Conservation (phyloP, 2,888 invertebrate species). For the Chorisops tibialis region DNA sequence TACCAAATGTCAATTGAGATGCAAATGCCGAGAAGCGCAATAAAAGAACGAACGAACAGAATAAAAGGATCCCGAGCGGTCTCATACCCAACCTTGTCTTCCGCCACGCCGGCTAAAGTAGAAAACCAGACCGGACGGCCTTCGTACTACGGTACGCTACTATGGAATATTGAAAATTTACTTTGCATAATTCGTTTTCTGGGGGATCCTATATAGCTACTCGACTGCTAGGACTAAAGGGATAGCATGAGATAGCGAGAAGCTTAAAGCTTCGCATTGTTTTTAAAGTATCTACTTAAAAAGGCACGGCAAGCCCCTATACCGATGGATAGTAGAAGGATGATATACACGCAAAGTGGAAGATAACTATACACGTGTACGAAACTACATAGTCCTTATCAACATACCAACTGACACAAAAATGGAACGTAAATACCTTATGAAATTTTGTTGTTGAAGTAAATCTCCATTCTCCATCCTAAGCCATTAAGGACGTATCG, state of each 20-base stretch:
- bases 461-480: too few relatives aligned
- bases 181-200: constrained; percentile 25
- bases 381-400: too few relatives aligned
- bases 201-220: not conserved
- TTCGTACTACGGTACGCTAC: not conserved
- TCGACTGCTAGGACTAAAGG: not conserved
- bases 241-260: too few relatives aligned
- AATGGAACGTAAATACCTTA: too few relatives aligned
- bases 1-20: not conserved
- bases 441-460: too few relatives aligned
- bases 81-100: too few relatives aligned
- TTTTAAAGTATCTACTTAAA: constrained; percentile 25
- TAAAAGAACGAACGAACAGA: not conserved
- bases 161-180: constrained; percentile 27
- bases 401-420: too few relatives aligned
- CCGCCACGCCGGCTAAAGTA: too few relatives aligned
- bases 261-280: constrained; percentile 12
- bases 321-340: not conserved
- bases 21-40: not conserved
- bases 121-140: too few relatives aligned
- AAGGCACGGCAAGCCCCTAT: not conserved
- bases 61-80: too few relatives aligned
- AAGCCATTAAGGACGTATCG: too few relatives aligned
- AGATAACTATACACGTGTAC: not conserved
- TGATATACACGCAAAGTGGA: not conserved